Evolutionary conservation across 2,797 vertebrate species (phyloP).

Genomic region (Steatocranus sp.): DNA sequence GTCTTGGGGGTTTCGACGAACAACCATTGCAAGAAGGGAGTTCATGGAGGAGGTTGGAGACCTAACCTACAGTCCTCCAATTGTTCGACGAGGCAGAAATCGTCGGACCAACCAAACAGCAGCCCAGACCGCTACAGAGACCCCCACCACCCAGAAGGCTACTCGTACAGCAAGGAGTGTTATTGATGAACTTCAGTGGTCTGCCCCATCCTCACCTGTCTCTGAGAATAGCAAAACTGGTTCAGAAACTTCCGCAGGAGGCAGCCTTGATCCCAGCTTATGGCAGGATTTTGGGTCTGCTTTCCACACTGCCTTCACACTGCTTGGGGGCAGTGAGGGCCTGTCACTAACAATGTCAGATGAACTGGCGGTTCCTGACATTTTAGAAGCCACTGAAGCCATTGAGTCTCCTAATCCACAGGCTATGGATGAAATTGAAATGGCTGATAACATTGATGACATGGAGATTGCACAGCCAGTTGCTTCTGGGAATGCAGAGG

Average conservation of each 20-base stretch:
- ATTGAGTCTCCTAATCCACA: not conserved
- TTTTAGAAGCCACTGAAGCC: slow-evolving; percentile 12
- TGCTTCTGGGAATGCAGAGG: not conserved
- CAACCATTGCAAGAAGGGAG: slow-evolving; percentile 90
- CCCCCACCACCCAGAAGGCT: slow-evolving; percentile 54
- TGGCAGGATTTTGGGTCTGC: slow-evolving; percentile 68
- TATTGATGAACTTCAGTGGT: slow-evolving; percentile 77
- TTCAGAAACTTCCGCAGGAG: slow-evolving; percentile 77
- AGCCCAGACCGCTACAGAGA: not conserved
- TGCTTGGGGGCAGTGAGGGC: slow-evolving; percentile 49
- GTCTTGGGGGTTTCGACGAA: slow-evolving; percentile 93
- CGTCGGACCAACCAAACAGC: slow-evolving; percentile 66
- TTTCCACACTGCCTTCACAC: slow-evolving; percentile 58
- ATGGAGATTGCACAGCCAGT: slow-evolving; percentile 10
- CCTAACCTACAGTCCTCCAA: slow-evolving; percentile 60
- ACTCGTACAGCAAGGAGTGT: slow-evolving; percentile 57
- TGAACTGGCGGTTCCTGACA: slow-evolving; percentile 65
- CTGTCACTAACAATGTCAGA: slow-evolving; percentile 51
- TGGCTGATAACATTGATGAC: slow-evolving; percentile 17
- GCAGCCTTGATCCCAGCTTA: slow-evolving; percentile 67
- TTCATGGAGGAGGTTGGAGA: slow-evolving; percentile 77
- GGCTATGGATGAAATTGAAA: slow-evolving; percentile 5
- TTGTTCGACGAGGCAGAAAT: slow-evolving; percentile 69
- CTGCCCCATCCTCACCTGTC: slow-evolving; percentile 75
- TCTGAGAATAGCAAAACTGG: slow-evolving; percentile 77